Evolutionary conservation across 2,888 invertebrate genomes (phyloP), one percentile per base, ranked within the genome.

Genomic region (Malacosoma neustria): DNA sequence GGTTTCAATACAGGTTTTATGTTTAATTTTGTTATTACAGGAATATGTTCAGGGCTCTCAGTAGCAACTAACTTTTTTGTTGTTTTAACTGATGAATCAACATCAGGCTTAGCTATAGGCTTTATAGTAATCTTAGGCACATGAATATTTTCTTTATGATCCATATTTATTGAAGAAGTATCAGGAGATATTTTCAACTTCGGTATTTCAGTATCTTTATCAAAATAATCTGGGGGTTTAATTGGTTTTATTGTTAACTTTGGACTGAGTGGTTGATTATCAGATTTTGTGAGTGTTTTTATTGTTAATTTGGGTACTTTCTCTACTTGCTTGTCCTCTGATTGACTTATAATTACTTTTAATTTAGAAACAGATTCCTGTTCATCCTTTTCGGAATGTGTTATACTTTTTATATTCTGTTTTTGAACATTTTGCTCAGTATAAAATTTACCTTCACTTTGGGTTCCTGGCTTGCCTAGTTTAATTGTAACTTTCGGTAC

Each of bases 51-150:
- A 40, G 64, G 46, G 32, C 60, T 69, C 43, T 77, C 75, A 61
- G 51, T 60, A 33, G 57, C 46, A 38, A 45, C 37, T 42, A 61
- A 52, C 42, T 71, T 73, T 50, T 65, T 72, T 15, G 59, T 54
- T 46, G 61, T 55, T 49, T 71, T 72, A 32, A 46, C 39, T 43
- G 44, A 40, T 41, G 51, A 40, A 41, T 74, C 76, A 43, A 43
- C 36, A 48, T 75, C 76, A 36, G 53, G 46, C 55, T 74, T 79
- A 41, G 65, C 54, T 14, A 84, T 62, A 45, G 87, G 79, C 66
- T 89, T 89, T 30, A 88, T 89, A 37, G 88, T 89, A 39, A 89
- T 74, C 73, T 88, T 89, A 54, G 89, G 88, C 60, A 89, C 73
- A 61, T 86, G 81, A 32, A 70, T 52, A 57, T 57, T 65, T 50